Evolutionary conservation across 1,140 invertebrate genomes (phyloP).

Genomic region (Bombus difficillimus): DNA sequence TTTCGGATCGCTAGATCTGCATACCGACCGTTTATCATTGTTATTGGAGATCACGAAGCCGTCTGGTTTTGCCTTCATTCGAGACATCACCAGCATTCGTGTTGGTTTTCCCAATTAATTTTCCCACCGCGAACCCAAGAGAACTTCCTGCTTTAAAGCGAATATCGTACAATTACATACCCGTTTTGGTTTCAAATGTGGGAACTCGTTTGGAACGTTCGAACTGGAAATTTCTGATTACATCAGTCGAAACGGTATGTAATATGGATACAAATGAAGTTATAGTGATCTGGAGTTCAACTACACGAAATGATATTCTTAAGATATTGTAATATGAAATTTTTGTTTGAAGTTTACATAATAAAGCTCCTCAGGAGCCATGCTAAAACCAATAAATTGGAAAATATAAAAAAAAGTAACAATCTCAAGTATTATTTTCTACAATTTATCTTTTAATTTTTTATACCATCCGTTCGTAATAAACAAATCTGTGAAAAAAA

Average conservation of each 20-base stretch:
- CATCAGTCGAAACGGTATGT: too few relatives aligned
- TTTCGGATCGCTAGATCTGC: constrained; percentile 31
- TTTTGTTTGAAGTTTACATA: too few relatives aligned
- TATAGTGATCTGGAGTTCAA: not conserved
- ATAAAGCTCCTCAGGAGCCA: too few relatives aligned
- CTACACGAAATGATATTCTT: too few relatives aligned
- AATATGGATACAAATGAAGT: not conserved
- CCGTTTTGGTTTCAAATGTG: not conserved
- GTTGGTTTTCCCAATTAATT: constrained; percentile 32
- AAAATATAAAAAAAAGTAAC: too few relatives aligned
- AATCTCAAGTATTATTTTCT: too few relatives aligned
- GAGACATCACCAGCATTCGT: not conserved
- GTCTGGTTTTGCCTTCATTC: not conserved
- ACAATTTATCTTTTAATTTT: too few relatives aligned
- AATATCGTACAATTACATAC: not conserved
- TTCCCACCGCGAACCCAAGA: not conserved
- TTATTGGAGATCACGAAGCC: constrained; percentile 29
- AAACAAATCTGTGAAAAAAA: too few relatives aligned
- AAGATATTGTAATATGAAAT: too few relatives aligned
- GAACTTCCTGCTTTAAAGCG: not conserved
- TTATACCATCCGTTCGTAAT: too few relatives aligned
- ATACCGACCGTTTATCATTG: constrained; percentile 27
- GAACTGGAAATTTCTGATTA: not conserved
- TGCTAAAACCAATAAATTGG: too few relatives aligned
- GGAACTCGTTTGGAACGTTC: not conserved